Evolutionary conservation across 2,888 invertebrate genomes (phyloP).

Genomic region (Drosophila rubida): DNA sequence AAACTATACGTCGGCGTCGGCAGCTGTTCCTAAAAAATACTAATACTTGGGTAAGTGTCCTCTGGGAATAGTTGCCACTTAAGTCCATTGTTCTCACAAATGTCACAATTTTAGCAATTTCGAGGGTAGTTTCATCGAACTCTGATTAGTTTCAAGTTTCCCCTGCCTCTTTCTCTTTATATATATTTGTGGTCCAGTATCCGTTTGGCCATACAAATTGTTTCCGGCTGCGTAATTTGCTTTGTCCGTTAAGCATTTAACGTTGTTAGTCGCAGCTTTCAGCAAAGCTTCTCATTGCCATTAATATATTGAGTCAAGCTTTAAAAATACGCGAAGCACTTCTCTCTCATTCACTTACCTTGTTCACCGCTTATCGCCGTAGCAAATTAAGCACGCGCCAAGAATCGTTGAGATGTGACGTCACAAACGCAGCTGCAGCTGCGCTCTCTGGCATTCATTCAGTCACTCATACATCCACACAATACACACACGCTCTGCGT

Average conservation of each 20-base stretch:
- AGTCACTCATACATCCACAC: constrained; percentile 1
- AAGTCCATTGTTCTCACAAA: constrained; percentile 28
- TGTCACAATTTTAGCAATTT: constrained; percentile 19
- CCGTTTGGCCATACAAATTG: constrained; percentile 60
- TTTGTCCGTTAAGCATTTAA: constrained; percentile 20
- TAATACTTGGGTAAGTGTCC: constrained; percentile 52
- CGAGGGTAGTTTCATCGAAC: constrained; percentile 17
- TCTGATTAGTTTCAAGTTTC: constrained; percentile 10
- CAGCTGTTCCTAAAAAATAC: constrained; percentile 19
- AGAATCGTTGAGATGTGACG: constrained; percentile 31
- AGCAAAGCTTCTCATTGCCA: constrained; percentile 24
- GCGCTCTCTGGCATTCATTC: constrained; percentile 25
- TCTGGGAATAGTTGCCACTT: constrained; percentile 44
- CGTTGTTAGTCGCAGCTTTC: constrained; percentile 33
- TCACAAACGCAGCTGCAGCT: constrained; percentile 38
- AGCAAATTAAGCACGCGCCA: constrained; percentile 50
- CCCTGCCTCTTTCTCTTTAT: neutral
- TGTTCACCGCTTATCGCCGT: constrained; percentile 10
- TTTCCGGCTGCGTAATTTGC: constrained; percentile 71
- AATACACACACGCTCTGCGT: constrained; percentile 18
- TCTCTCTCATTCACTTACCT: neutral
- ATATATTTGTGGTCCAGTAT: constrained; percentile 28
- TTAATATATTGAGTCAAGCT: constrained; percentile 36
- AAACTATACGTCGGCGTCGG: neutral
- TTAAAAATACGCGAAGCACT: constrained; percentile 33